Evolutionary conservation across 2,113 vertebrate species (phyloP).

Genomic region (Amblyopsis rosae): DNA sequence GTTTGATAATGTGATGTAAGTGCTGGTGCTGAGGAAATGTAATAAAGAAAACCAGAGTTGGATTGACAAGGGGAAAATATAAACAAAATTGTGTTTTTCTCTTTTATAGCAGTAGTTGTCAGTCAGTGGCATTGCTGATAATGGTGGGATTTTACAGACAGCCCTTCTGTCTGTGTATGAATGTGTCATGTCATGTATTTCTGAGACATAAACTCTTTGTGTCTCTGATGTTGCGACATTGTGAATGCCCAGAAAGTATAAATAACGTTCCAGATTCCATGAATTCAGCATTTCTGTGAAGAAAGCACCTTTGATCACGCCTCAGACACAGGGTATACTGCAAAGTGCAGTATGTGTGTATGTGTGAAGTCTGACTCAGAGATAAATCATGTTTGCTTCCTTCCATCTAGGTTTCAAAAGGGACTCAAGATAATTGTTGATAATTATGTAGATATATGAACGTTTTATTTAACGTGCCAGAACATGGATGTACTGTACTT

Average conservation of each 20-base stretch:
- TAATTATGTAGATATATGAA: slow-evolving; percentile 41
- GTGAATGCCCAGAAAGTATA: slow-evolving; percentile 40
- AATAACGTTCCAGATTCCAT: slow-evolving; percentile 21
- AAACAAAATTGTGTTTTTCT: slow-evolving; percentile 1
- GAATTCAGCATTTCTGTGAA: slow-evolving; percentile 25
- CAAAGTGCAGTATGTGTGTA: not conserved
- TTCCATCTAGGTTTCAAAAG: slow-evolving; percentile 10
- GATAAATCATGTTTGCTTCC: slow-evolving; percentile 8
- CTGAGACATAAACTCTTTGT: slow-evolving; percentile 12
- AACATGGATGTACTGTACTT: slow-evolving; percentile 29
- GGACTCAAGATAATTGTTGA: slow-evolving; percentile 11
- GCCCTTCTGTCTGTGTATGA: slow-evolving; percentile 18
- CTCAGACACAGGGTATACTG: slow-evolving; percentile 25
- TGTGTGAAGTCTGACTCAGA: slow-evolving; percentile 13
- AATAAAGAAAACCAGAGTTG: not conserved
- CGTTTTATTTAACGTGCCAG: slow-evolving; percentile 36
- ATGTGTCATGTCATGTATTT: slow-evolving; percentile 14
- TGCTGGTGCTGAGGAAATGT: slow-evolving; percentile 3
- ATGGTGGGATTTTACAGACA: slow-evolving; percentile 8
- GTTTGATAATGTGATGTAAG: slow-evolving; percentile 52
- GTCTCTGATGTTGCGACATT: slow-evolving; percentile 24
- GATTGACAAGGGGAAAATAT: slow-evolving; percentile 3
- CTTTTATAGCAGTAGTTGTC: slow-evolving; percentile 17
- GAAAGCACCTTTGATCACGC: slow-evolving; percentile 24
- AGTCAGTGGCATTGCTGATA: not conserved